Conservation (phyloP, 2,888 invertebrate genomes). For the Ptilodon capucinus region DNA sequence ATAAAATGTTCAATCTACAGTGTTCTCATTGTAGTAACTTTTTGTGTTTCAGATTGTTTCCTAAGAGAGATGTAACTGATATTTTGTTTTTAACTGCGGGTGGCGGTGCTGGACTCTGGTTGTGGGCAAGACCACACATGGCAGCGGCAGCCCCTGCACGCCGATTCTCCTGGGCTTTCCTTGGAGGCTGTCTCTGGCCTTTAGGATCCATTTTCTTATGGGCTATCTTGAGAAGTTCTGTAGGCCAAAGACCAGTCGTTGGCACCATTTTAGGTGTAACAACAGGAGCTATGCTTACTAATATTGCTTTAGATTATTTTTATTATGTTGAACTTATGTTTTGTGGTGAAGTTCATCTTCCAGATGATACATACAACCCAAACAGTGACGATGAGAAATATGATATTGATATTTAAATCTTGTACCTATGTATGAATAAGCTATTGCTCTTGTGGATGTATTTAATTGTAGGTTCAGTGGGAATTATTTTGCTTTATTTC, state of each 20-base stretch:
- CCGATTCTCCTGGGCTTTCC: constrained; percentile 87
- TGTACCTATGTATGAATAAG: constrained; percentile 1
- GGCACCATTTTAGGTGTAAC: constrained; percentile 87
- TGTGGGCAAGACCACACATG: constrained; percentile 91
- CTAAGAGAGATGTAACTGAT: constrained; percentile 90
- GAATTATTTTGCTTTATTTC: not conserved
- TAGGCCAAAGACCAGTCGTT: constrained; percentile 86
- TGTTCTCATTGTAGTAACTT: not conserved
- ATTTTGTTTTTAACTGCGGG: constrained; percentile 90
- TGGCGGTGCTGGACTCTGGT: constrained; percentile 91
- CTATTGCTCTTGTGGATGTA: constrained; percentile 15
- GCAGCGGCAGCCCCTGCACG: constrained; percentile 83
- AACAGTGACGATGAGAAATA: constrained; percentile 81
- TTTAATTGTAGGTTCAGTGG: not conserved
- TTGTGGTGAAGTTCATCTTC: constrained; percentile 76
- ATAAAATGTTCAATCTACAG: too few species aligned
- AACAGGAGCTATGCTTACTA: constrained; percentile 85
- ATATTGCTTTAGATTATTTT: constrained; percentile 85
- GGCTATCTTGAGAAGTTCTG: constrained; percentile 91
- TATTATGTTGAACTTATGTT: constrained; percentile 84
- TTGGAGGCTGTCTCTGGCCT: constrained; percentile 92
- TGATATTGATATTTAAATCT: constrained; percentile 71
- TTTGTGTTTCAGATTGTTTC: constrained; percentile 83
- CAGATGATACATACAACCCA: constrained; percentile 71
- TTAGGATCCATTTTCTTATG: constrained; percentile 94